Base-by-base conservation (phyloP, 53 echinoderm and acorn worm genomes). In the Actinopyga echinites region DNA sequence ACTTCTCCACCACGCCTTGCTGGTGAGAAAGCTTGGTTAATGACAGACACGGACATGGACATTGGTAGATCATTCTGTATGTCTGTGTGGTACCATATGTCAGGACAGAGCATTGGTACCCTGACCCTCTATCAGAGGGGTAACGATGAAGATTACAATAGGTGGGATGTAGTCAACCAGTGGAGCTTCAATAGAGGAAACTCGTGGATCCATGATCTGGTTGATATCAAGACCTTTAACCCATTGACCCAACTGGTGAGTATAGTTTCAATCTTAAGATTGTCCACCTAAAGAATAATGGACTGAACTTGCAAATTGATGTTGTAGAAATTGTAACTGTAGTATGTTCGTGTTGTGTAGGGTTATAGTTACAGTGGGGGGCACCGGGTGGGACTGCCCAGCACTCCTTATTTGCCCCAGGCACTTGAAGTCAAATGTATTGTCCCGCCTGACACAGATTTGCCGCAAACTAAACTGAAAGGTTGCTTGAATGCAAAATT, bases 21-120 rank as follows among this genome's bases (percentile, higher is more conserved):
- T 1, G 89, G 79, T 13, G 93, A 95, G 32, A 22, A 35, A 11
- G 93, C 95, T 0, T 85, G 85, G 74, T 69, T 95, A 12, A 79
- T 93, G 79, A 88, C 93, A 0, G 93, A 91, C 32, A 92, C 95
- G 24, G 88, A 91, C 74, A 22, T 85, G 0, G 86, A 85, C 20
- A 58, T 25, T 3, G 79, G 82, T 32, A 44, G 71, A 9, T 86
- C 88, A 56, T 88, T 83, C 65, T 95, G 95, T 25, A 57, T 95
- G 36, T 92, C 95, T 0, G 80, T 95, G 71, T 93, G 95, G 93
- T 95, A 93, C 31, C 95, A 95, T 67, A 85, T 95, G 91, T 71
- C 77, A 2, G 93, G 95, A 0, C 40, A 29, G 21, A 54, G 79
- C 25, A 68, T 83, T 12, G 94, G 94, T 10, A 23, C 85, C 0